Evolutionary conservation across 2,888 invertebrate species (phyloP), one percentile per base, ranked within the genome.

Genomic region (Epirrhoe tristata): DNA sequence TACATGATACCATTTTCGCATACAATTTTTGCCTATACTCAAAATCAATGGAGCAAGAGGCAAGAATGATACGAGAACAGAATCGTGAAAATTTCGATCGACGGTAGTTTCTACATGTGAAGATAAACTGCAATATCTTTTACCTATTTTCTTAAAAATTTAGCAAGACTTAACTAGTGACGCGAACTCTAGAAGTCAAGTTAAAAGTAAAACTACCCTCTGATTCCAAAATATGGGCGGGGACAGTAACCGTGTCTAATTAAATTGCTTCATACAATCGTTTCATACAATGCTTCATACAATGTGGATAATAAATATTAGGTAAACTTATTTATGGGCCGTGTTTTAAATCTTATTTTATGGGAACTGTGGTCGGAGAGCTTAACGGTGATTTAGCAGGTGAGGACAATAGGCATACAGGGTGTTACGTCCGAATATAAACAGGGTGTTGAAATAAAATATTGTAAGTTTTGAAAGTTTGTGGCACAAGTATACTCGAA

Each of bases 291-390:
- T 59, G 48, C 55, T 54, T 46, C 52, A 46, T 64, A 68, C 68
- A 64, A 65, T 64, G 51, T 64, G 69, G 64, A 85, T 83, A 85
- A 85, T 84, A 82, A 84, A 84, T 82, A 83, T 79, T 81, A 81
- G 81, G 73, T 79, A 81, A 81, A 83, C 76, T 80, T 84, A 87
- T 87, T 87, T 87, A 87, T 86, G 82, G 78, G 78, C 56, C 84
- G 77, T 79, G 86, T 85, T 86, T 84, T 85, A 87, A 87, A 92
- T 92, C 90, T 90, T 87, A 90, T 92, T 93, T 92, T 93, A 93
- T 93, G 93, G 93, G 93, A 93, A 93, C 88, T 91, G 91, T 77
- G 91, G 91, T 90, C 74, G 82, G 72, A 79, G 74, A 81, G 87
- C 87, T 90, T 88, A 89, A 84, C 83, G 83, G 84, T 80, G 80